A percentile compares a stretch with the other conserved stretches of the same genome.
Evolutionary conservation across 2,113 vertebrate genomes (phyloP).

Genomic region (Alosa alosa): DNA sequence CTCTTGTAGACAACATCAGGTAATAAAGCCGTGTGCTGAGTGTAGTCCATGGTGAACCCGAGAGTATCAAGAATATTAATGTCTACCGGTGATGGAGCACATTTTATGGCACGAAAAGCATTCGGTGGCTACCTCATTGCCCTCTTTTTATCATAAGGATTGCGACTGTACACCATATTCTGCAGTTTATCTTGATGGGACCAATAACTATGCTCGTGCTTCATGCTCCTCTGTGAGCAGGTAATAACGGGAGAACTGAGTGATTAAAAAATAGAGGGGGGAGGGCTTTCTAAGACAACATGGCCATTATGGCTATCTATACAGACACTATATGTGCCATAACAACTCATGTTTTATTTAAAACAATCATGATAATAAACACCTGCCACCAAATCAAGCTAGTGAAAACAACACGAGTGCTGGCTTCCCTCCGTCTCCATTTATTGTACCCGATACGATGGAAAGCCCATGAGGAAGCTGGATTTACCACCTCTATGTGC

Average conservation of each 20-base stretch:
- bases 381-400: neutral
- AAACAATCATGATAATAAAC: neutral
- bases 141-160: neutral
- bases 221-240: neutral
- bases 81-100: conserved; percentile 1
- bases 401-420: neutral
- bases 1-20: conserved; percentile 36
- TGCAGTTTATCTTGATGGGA: conserved; percentile 7
- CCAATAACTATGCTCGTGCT: neutral
- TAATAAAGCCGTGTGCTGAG: conserved; percentile 32
- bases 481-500: neutral
- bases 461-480: conserved; percentile 4
- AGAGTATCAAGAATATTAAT: conserved; percentile 13
- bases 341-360: neutral
- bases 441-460: neutral
- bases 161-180: neutral
- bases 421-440: neutral
- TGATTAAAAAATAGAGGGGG: neutral
- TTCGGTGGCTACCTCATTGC: neutral
- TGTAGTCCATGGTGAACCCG: neutral
- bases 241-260: neutral
- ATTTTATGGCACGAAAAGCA: neutral
- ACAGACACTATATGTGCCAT: neutral
- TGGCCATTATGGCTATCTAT: neutral
- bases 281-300: neutral